phyloP scores from a whole-genome alignment of 2,797 vertebrate genomes.

The Sylvilagus floridanus region DNA sequence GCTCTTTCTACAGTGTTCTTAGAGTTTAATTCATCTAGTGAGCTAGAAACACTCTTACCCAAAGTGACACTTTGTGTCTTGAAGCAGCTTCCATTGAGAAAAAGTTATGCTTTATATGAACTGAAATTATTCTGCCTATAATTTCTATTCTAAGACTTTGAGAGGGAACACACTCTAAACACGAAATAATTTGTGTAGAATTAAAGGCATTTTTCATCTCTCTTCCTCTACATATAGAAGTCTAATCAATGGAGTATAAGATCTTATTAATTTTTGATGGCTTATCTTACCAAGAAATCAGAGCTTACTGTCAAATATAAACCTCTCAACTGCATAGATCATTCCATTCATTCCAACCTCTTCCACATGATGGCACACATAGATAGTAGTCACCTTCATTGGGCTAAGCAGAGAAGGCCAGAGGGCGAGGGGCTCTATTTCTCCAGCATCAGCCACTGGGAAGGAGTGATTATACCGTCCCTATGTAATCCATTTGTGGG shows the following conservation, averaged over 20 bases:
- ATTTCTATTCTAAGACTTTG: conserved; percentile 22
- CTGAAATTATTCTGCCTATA: neutral
- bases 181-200: conserved; percentile 11
- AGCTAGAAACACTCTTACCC: neutral
- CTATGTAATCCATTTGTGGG: neutral
- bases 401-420: neutral
- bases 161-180: neutral
- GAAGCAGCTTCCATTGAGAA: neutral
- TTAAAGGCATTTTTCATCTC: conserved; percentile 12
- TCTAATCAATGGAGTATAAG: neutral
- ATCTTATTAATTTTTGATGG: neutral
- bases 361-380: neutral
- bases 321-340: neutral
- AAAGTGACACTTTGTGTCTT: neutral
- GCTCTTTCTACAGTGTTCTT: neutral
- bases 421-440: neutral
- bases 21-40: neutral
- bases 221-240: neutral
- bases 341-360: neutral
- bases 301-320: neutral
- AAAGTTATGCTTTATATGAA: neutral
- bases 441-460: neutral
- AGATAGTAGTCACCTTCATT: neutral
- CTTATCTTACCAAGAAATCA: conserved; percentile 1
- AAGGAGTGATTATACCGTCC: neutral